phyloP scores from a whole-genome alignment of 2,113 vertebrate genomes.

The Passer montanus region DNA sequence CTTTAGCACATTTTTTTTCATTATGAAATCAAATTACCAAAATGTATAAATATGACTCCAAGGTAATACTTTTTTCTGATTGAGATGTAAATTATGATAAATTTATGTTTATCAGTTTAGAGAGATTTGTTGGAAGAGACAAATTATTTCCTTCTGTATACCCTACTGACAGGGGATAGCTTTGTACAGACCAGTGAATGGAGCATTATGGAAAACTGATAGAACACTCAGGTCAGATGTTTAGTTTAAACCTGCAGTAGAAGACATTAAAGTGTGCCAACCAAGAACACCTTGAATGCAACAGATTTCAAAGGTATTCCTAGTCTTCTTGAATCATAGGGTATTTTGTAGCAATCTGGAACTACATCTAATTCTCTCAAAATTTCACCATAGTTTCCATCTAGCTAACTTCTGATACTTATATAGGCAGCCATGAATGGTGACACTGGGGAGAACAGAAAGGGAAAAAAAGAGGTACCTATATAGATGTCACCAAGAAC shows the following conservation, averaged over 20 bases:
- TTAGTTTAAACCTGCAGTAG: neutral
- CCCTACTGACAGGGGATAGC: neutral
- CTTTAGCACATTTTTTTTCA: neutral
- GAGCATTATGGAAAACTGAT: neutral
- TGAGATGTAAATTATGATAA: neutral
- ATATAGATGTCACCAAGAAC: neutral
- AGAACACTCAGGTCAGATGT: neutral
- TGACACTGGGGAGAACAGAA: neutral
- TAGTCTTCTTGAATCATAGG: neutral
- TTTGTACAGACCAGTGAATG: neutral
- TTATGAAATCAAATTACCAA: neutral
- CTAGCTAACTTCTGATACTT: neutral
- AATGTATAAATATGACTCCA: neutral
- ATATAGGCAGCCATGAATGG: neutral
- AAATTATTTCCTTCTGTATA: neutral
- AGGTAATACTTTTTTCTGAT: neutral
- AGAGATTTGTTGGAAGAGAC: neutral
- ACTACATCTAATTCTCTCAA: neutral
- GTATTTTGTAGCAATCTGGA: neutral
- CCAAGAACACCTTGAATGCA: neutral
- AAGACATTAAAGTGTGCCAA: neutral
- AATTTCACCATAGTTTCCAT: neutral
- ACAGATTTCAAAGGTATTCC: neutral
- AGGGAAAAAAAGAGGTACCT: neutral
- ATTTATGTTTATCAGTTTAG: neutral